Conservation (phyloP, 2,888 invertebrate genomes). For the Glaucopsyche alexis region DNA sequence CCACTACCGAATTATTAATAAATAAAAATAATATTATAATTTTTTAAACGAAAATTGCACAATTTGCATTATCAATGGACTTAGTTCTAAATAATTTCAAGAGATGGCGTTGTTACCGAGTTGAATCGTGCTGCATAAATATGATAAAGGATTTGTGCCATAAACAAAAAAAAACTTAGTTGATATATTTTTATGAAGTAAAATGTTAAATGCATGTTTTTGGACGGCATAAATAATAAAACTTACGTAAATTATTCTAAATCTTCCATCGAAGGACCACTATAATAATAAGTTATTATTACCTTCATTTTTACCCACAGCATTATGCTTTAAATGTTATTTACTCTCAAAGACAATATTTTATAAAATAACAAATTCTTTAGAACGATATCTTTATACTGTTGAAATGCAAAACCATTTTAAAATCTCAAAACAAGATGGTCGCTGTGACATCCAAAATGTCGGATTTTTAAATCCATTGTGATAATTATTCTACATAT, state of each 20-base stretch:
- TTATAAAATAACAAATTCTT: not conserved
- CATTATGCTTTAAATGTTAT: too few relatives aligned
- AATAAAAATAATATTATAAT: not conserved
- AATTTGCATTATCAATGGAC: constrained; percentile 1
- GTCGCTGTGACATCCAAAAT: constrained; percentile 49
- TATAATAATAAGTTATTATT: constrained; percentile 2
- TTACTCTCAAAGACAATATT: too few relatives aligned
- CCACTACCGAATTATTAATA: constrained; percentile 19
- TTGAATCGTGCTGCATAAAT: not conserved
- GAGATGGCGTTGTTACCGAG: not conserved
- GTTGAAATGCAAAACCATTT: constrained; percentile 44
- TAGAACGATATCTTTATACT: too few relatives aligned
- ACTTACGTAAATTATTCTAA: constrained; percentile 32
- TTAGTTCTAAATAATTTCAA: not conserved
- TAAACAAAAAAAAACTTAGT: not conserved
- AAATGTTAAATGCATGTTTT: constrained; percentile 71
- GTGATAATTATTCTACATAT: too few relatives aligned
- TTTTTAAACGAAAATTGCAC: constrained; percentile 28
- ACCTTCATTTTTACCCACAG: too few relatives aligned
- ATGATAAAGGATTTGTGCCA: not conserved
- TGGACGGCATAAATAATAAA: constrained; percentile 60
- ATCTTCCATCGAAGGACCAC: constrained; percentile 36
- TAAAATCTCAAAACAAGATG: constrained; percentile 45
- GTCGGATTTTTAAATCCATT: constrained; percentile 34
- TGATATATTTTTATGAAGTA: constrained; percentile 13